Evolutionary conservation across 2,113 vertebrate genomes (phyloP), one percentile per base, ranked within the genome.

Genomic region (Lethenteron camtschaticum): DNA sequence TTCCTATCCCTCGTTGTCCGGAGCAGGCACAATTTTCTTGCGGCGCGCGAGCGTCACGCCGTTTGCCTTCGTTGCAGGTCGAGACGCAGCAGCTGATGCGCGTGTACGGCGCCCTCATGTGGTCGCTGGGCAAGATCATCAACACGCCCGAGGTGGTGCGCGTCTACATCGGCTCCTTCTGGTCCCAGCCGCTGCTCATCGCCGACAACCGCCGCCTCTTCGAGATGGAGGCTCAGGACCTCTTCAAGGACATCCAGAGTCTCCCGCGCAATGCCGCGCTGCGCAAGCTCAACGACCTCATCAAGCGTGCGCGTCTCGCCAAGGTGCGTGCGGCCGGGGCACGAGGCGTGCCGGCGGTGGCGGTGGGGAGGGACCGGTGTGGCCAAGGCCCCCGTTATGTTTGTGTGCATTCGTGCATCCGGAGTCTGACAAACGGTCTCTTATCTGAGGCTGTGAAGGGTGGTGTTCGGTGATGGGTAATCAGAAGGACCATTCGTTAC

Each of bases 91-190:
- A 95, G 82, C 80, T 95, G 74, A 91, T 95, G 90, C 76, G 89
- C 1, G 89, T 95, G 55, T 95, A 95, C 9, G 90, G 90, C 0
- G 90, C 90, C 0, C 81, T 95, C 73, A 90, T 95, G 90, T 95
- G 90, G 90, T 86, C 88, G 2, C 79, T 95, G 75, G 89, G 90
- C 18, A 91, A 91, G 74, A 89, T 87, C 71, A 87, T 95, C 73
- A 80, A 83, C 73, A 89, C 87, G 2, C 90, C 90, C 1, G 90
- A 95, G 79, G 90, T 95, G 18, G 80, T 95, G 73, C 81, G 90
- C 0, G 90, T 94, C 76, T 95, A 88, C 79, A 90, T 95, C 0
- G 90, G 89, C 5, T 94, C 89, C 74, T 95, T 95, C 82, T 94
- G 89, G 90, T 79, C 87, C 2, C 83, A 95, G 75, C 90, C 90